Percentiles rank a stretch among this genome's conserved stretches.
phyloP scores from a whole-genome alignment of 2,113 vertebrate genomes.

The Microcebus murinus region DNA sequence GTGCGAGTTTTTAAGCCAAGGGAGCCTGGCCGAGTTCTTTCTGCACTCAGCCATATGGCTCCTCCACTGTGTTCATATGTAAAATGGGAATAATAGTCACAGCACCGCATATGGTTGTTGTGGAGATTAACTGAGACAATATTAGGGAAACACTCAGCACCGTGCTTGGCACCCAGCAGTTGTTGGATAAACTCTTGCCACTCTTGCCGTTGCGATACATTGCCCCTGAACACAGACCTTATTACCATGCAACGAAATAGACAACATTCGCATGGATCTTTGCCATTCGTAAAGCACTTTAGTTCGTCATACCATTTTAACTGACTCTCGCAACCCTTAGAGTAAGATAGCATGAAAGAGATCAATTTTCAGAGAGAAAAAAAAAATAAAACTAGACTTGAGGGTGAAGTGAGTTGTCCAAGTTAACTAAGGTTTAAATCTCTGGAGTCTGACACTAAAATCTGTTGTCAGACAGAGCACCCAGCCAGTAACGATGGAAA shows the following conservation, averaged over 20 bases:
- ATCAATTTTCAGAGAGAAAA: background rate
- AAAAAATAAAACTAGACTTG: background rate
- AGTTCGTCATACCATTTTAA: background rate
- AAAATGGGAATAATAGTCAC: background rate
- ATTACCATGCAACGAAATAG: background rate
- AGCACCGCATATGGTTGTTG: background rate
- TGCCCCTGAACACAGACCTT: background rate
- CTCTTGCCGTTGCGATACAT: background rate
- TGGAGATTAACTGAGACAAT: background rate
- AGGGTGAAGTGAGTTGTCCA: background rate
- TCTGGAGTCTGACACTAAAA: background rate
- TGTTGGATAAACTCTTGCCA: background rate
- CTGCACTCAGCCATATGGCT: rapidly evolving
- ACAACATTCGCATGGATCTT: background rate
- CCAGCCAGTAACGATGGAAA: background rate
- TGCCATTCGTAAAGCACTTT: background rate
- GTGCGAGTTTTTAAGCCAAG: background rate
- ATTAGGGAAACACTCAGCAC: background rate
- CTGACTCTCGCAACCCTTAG: background rate
- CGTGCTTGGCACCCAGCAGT: background rate
- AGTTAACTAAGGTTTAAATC: background rate
- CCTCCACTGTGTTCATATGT: background rate
- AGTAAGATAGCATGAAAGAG: background rate
- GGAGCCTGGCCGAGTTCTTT: background rate
- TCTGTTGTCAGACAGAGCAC: background rate